Conservation (phyloP, 2,113 vertebrate species). For the Parotia lawesii region DNA sequence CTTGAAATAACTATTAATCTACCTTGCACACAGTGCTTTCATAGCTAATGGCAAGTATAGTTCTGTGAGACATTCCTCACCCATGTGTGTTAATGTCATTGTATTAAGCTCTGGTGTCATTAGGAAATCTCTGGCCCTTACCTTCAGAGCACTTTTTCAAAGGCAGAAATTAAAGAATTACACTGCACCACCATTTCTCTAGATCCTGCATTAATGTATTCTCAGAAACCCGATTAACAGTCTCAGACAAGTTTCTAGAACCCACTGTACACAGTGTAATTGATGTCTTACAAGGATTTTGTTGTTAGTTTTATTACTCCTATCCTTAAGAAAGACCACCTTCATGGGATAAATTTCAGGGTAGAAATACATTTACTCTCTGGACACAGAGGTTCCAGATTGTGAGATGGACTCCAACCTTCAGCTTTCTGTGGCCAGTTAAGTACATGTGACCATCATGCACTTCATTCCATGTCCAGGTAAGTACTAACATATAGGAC, state of each 20-base stretch:
- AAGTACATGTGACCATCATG: neutral
- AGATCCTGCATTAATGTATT: neutral
- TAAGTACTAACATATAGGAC: neutral
- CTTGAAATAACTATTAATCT: neutral
- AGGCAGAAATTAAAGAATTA: neutral
- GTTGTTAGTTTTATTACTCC: neutral
- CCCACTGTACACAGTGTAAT: neutral
- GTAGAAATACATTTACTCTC: neutral
- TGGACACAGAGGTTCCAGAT: neutral
- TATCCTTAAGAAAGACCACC: neutral
- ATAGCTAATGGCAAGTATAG: neutral
- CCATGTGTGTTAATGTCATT: neutral
- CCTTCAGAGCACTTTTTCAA: neutral
- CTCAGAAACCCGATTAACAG: neutral
- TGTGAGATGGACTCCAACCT: neutral
- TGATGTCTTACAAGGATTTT: neutral
- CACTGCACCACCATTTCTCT: neutral
- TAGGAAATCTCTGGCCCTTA: neutral
- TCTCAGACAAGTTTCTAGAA: neutral
- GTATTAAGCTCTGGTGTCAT: neutral
- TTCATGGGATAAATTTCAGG: neutral
- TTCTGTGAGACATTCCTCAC: neutral
- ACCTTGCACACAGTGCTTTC: neutral
- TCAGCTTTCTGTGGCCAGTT: neutral
- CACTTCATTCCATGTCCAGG: neutral